phyloP scores from a whole-genome alignment of 2,113 vertebrate genomes.

The Apodemus sylvaticus region DNA sequence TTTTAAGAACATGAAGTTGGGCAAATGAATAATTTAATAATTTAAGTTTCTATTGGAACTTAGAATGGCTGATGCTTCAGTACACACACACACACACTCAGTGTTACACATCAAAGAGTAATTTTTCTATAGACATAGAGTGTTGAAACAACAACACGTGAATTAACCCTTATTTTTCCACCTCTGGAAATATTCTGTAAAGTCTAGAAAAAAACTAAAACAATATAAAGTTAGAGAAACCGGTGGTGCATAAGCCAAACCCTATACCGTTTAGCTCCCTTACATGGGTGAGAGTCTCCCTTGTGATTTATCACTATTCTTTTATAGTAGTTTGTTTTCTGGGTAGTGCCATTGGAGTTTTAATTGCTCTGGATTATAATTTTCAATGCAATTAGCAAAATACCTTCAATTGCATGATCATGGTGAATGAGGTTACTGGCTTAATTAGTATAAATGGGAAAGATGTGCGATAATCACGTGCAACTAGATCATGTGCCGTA shows the following conservation, averaged over 20 bases:
- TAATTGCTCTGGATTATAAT: slow-evolving; percentile 70
- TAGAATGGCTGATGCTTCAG: slow-evolving; percentile 29
- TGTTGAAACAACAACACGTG: slow-evolving; percentile 9
- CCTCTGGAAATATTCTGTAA: slow-evolving; percentile 7
- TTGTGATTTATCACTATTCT: slow-evolving; percentile 63
- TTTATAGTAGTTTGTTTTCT: slow-evolving; percentile 57
- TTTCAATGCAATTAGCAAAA: slow-evolving; percentile 77
- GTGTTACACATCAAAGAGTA: background rate
- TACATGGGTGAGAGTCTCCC: slow-evolving; percentile 10
- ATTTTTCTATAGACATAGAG: slow-evolving; percentile 27
- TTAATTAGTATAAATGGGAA: slow-evolving; percentile 77
- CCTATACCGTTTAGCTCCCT: background rate
- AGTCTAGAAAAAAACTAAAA: background rate
- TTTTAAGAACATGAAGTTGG: slow-evolving; percentile 73
- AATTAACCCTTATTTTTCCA: slow-evolving; percentile 48
- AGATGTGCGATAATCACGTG: slow-evolving; percentile 69
- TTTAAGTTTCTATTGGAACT: slow-evolving; percentile 54
- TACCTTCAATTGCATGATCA: slow-evolving; percentile 77
- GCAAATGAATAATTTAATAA: slow-evolving; percentile 67
- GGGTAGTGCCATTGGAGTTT: slow-evolving; percentile 71
- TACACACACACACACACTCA: background rate
- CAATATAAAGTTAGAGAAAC: slow-evolving; percentile 21
- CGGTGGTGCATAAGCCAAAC: background rate
- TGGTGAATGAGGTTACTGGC: slow-evolving; percentile 70
- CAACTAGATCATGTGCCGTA: slow-evolving; percentile 67